Evolutionary conservation across 2,797 vertebrate species (phyloP).

Genomic region (Trachops cirrhosus): DNA sequence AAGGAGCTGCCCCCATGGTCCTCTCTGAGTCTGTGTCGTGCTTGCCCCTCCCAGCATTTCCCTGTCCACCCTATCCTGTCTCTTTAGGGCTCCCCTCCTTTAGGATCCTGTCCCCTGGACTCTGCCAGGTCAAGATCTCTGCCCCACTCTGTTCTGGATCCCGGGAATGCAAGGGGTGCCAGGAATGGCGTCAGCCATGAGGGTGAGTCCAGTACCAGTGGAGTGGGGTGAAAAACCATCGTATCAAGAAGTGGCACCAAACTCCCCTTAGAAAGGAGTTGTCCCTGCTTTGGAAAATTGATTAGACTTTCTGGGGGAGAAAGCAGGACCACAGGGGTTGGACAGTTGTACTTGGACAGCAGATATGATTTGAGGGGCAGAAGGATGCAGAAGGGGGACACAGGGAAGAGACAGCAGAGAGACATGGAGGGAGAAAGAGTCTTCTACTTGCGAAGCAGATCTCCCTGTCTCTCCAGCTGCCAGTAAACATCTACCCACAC

Average conservation of each 20-base stretch:
- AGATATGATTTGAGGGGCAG: neutral
- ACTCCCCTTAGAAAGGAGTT: neutral
- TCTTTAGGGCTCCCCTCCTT: neutral
- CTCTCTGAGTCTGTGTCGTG: neutral
- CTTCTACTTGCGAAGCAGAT: slow-evolving; percentile 12
- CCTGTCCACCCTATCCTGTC: neutral
- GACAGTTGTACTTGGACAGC: neutral
- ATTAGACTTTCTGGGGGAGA: neutral
- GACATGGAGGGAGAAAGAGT: neutral
- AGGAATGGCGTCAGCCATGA: neutral
- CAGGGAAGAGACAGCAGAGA: neutral
- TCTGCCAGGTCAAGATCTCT: neutral
- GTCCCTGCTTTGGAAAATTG: neutral
- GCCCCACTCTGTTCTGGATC: neutral
- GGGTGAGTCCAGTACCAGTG: neutral
- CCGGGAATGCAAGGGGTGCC: neutral
- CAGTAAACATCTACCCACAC: neutral
- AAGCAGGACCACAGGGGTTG: fast-evolving
- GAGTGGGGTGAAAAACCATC: neutral
- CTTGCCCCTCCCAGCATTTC: neutral
- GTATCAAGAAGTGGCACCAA: neutral
- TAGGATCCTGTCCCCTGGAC: neutral
- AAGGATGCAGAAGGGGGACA: neutral
- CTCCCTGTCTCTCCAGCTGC: neutral
- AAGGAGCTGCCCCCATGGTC: neutral